Conservation (phyloP, 2,113 vertebrate species). For the Uropsilus gracilis region DNA sequence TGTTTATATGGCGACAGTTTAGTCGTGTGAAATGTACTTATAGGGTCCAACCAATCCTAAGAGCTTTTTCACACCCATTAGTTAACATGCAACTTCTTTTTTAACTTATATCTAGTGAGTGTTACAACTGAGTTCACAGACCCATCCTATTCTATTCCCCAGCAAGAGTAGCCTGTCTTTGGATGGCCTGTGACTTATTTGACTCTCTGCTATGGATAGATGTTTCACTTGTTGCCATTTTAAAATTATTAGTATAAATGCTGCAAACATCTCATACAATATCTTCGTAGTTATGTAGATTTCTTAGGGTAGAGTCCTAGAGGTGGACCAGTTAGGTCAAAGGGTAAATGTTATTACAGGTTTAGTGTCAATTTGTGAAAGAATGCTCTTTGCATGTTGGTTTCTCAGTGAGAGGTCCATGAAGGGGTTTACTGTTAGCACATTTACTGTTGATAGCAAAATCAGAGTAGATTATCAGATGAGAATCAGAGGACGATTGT, state of each 20-base stretch:
- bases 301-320: not conserved
- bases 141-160: not conserved
- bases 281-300: not conserved
- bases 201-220: not conserved
- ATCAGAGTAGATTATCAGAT: conserved; percentile 27
- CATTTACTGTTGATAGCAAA: not conserved
- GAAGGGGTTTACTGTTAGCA: conserved; percentile 3
- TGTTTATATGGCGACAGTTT: not conserved
- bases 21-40: not conserved
- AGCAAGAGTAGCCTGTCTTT: not conserved
- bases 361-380: not conserved
- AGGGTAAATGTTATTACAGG: not conserved
- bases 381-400: not conserved
- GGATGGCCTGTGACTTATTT: not conserved
- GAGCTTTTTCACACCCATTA: not conserved
- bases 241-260: not conserved
- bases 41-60: not conserved
- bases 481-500: conserved; percentile 24
- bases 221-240: not conserved
- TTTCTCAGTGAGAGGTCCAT: conserved; percentile 25
- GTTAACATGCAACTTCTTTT: not conserved
- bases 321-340: not conserved
- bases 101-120: not conserved
- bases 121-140: not conserved
- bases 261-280: not conserved